phyloP scores from a whole-genome alignment of 2,797 vertebrate species.

The Channa striata region DNA sequence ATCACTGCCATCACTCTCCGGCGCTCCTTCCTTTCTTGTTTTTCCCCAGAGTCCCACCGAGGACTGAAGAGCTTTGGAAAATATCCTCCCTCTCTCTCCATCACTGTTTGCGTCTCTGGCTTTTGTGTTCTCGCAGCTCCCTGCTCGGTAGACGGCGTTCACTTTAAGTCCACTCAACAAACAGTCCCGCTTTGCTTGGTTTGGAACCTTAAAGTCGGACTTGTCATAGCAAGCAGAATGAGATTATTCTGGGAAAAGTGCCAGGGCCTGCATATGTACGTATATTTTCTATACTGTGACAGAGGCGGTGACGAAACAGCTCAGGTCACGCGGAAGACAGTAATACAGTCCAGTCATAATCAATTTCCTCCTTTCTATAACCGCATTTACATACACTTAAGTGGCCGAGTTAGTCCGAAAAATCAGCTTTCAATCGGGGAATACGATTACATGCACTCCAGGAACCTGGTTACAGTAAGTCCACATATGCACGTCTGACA shows the following conservation, averaged over 20 bases:
- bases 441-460: too few relatives aligned
- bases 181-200: not conserved
- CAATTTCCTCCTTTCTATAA: not conserved
- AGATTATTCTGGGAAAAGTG: not conserved
- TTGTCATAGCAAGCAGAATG: too few relatives aligned
- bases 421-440: too few relatives aligned
- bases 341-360: too few relatives aligned
- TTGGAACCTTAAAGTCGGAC: conserved; percentile 10
- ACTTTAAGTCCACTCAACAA: conserved; percentile 15
- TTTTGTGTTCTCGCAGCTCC: conserved; percentile 20
- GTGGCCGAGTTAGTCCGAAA: too few relatives aligned
- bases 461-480: too few relatives aligned
- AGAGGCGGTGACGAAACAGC: not conserved
- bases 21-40: conserved; percentile 28
- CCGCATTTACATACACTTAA: not conserved
- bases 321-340: too few relatives aligned
- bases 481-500: too few relatives aligned
- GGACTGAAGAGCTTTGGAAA: conserved; percentile 23
- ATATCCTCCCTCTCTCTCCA: not conserved
- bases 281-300: not conserved
- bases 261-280: not conserved
- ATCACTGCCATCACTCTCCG: conserved; percentile 30
- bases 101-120: conserved; percentile 27
- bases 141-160: conserved; percentile 10
- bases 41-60: conserved; percentile 31